phyloP scores from a whole-genome alignment of 2,888 invertebrate genomes.

The Meandrusa payeni region DNA sequence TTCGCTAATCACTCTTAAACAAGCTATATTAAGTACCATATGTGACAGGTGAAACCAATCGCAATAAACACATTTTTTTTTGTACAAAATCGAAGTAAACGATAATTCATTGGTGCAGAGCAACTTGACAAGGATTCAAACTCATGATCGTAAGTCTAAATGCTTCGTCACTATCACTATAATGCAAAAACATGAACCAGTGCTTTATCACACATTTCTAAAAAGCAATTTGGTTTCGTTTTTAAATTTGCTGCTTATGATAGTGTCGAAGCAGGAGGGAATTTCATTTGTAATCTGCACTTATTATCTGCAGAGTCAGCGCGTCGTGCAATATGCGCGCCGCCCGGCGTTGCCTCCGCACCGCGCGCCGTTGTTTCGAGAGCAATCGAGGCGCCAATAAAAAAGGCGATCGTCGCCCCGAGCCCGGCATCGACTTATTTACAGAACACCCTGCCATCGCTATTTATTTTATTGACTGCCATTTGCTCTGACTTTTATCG shows the following conservation, averaged over 20 bases:
- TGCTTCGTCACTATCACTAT: too few relatives aligned
- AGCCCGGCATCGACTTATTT: conserved; percentile 74
- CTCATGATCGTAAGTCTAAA: too few relatives aligned
- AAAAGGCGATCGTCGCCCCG: conserved; percentile 79
- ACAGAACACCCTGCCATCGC: conserved; percentile 60
- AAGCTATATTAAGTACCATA: too few relatives aligned
- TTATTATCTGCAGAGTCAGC: conserved; percentile 71
- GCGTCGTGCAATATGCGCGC: conserved; percentile 58
- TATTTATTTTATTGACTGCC: conserved; percentile 81
- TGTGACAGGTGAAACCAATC: too few relatives aligned
- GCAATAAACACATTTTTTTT: too few relatives aligned
- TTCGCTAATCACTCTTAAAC: too few relatives aligned
- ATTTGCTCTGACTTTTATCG: conserved; percentile 79
- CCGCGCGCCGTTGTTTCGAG: conserved; percentile 74
- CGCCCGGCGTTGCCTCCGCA: conserved; percentile 35
- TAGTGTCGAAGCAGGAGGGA: conserved; percentile 48
- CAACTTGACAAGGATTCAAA: too few relatives aligned
- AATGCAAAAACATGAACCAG: too few relatives aligned
- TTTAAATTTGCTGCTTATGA: conserved; percentile 29
- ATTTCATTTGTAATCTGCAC: conserved; percentile 68
- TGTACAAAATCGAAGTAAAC: too few relatives aligned
- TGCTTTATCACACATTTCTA: too few relatives aligned
- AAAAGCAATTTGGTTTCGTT: conserved; percentile 3
- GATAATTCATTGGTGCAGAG: too few relatives aligned
- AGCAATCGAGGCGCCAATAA: conserved; percentile 81